Evolutionary conservation across 2,113 vertebrate genomes (phyloP).

Genomic region (Coptodon bakossiorum): DNA sequence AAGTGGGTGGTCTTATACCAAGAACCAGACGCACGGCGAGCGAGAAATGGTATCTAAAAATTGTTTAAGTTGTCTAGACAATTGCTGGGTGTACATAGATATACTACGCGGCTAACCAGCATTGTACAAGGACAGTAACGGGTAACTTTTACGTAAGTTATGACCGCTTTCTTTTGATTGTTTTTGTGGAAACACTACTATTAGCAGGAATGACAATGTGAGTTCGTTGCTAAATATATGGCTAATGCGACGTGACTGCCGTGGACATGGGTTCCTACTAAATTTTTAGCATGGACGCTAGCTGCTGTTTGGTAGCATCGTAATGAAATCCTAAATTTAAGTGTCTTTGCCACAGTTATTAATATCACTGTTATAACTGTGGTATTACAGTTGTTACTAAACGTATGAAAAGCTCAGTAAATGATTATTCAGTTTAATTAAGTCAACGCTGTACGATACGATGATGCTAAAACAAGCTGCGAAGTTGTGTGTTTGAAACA

Average conservation of each 20-base stretch:
- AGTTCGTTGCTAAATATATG: not conserved
- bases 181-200: not conserved
- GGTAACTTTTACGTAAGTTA: constrained; percentile 9
- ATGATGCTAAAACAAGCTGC: not conserved
- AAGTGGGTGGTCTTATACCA: constrained; percentile 20
- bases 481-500: not conserved
- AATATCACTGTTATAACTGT: not conserved
- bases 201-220: not conserved
- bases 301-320: not conserved
- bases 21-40: not conserved
- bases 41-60: not conserved
- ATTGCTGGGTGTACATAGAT: not conserved
- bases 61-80: too few relatives aligned
- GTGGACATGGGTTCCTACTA: not conserved
- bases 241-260: not conserved
- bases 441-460: not conserved
- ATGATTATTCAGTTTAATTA: too few relatives aligned
- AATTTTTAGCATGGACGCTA: not conserved
- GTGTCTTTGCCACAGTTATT: not conserved
- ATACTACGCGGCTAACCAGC: not conserved
- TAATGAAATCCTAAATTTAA: not conserved
- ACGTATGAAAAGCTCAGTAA: not conserved
- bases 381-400: not conserved
- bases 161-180: not conserved
- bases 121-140: not conserved